phyloP scores from a whole-genome alignment of 64 coral and sea anemone genomes.

The Pachyseris speciosa region DNA sequence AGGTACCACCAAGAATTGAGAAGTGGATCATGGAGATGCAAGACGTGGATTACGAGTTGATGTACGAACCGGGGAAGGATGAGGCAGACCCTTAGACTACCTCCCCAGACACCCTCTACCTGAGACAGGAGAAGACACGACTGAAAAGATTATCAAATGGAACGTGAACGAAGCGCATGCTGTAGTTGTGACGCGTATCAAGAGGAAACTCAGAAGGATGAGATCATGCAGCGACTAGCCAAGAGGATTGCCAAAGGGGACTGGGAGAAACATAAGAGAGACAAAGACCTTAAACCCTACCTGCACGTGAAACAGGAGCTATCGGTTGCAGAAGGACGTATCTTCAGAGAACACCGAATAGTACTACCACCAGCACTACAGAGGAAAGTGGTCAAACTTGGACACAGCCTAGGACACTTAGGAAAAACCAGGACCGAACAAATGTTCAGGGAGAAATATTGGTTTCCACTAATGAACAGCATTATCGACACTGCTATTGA shows the following conservation, averaged over 20 bases:
- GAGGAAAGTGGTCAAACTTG: conserved; percentile 49
- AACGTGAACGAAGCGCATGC: conserved; percentile 11
- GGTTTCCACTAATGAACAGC: conserved; percentile 76
- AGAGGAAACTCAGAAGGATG: too few relatives aligned
- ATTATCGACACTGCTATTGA: conserved; percentile 69
- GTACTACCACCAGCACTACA: conserved; percentile 60
- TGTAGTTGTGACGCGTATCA: conserved; percentile 16
- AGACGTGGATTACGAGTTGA: conserved; percentile 37
- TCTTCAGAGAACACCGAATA: conserved; percentile 67
- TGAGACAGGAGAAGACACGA: conserved; percentile 46
- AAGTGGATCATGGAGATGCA: too few relatives aligned
- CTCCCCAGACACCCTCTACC: conserved; percentile 63
- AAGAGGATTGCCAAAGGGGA: too few relatives aligned
- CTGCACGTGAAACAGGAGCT: conserved; percentile 61
- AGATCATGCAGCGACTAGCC: too few relatives aligned
- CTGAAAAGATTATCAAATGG: conserved; percentile 47
- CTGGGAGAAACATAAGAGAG: too few relatives aligned
- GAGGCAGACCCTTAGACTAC: conserved; percentile 62
- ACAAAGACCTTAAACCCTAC: conserved; percentile 48
- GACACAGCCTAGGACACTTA: conserved; percentile 71
- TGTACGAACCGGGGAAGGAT: conserved; percentile 56
- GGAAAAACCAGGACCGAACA: conserved; percentile 72
- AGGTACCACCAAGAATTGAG: too few relatives aligned
- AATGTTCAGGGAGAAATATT: conserved; percentile 68
- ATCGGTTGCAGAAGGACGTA: conserved; percentile 61